Percentiles rank a stretch among this genome's conserved stretches.
Evolutionary conservation across 2,888 invertebrate genomes (phyloP).

Genomic region (Schrankia costaestrigalis): DNA sequence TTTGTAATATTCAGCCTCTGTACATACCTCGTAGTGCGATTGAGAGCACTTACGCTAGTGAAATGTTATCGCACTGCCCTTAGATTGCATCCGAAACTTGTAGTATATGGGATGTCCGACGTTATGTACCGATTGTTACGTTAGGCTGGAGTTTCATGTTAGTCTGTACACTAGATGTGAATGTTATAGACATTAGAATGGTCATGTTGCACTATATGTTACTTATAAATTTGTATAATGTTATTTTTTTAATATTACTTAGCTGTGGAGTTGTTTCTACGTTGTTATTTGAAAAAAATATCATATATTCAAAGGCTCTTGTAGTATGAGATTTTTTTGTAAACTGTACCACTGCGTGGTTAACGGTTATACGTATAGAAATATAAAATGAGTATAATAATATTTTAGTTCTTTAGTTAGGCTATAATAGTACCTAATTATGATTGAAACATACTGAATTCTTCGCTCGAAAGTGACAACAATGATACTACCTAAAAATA

Average conservation of each 20-base stretch:
- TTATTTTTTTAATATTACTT: background rate
- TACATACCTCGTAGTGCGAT: constrained; percentile 39
- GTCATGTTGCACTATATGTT: constrained; percentile 18
- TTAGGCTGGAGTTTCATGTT: constrained; percentile 25
- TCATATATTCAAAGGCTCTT: too few species aligned
- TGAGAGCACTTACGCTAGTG: constrained; percentile 49
- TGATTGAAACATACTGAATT: too few species aligned
- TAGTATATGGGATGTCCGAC: constrained; percentile 26
- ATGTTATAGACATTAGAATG: constrained; percentile 16
- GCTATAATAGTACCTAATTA: too few species aligned
- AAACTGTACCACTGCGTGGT: too few species aligned
- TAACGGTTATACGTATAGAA: too few species aligned
- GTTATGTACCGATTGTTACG: constrained; percentile 11
- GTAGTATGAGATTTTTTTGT: too few species aligned
- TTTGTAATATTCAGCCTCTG: constrained; percentile 37
- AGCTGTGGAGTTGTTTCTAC: too few species aligned
- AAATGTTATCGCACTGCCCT: constrained; percentile 45
- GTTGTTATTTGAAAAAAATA: too few species aligned
- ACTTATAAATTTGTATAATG: background rate
- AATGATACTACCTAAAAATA: too few species aligned
- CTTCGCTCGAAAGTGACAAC: too few species aligned
- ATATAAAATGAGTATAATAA: too few species aligned
- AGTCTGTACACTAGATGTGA: constrained; percentile 26
- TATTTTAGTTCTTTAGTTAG: too few species aligned
- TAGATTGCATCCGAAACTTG: constrained; percentile 34